Evolutionary conservation across 2,888 invertebrate genomes (phyloP).

Genomic region (Cylloceria caligata): DNA sequence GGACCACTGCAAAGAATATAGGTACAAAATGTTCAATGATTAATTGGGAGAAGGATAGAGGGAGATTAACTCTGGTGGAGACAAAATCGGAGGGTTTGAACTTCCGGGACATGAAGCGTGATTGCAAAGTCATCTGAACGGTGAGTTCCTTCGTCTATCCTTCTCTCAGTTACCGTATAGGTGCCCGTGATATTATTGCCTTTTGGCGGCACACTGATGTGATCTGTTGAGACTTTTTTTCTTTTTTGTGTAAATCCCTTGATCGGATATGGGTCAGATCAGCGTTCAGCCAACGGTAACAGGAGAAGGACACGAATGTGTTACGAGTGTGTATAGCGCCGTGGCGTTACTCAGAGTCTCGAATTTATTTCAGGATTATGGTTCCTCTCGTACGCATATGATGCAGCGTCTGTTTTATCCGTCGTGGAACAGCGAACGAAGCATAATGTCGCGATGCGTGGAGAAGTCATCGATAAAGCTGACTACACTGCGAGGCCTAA

Average conservation of each 20-base stretch:
- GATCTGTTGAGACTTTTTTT: slow-evolving; percentile 51
- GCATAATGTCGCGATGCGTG: background rate
- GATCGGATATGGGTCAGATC: slow-evolving; percentile 62
- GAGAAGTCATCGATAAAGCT: background rate
- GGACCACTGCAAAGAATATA: slow-evolving; percentile 34
- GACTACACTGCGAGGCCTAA: background rate
- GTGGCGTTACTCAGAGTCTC: slow-evolving; percentile 5
- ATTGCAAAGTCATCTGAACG: slow-evolving; percentile 77
- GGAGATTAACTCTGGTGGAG: slow-evolving; percentile 75
- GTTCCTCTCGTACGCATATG: slow-evolving; percentile 69
- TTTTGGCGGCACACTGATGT: slow-evolving; percentile 66
- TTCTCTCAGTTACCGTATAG: slow-evolving; percentile 81
- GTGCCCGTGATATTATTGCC: slow-evolving; percentile 46
- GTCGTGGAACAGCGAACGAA: slow-evolving; percentile 3
- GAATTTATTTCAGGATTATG: slow-evolving; percentile 76
- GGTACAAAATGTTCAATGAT: slow-evolving; percentile 57
- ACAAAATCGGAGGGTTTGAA: slow-evolving; percentile 75
- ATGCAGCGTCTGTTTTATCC: slow-evolving; percentile 53
- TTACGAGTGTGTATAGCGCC: slow-evolving; percentile 8
- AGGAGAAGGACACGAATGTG: slow-evolving; percentile 72
- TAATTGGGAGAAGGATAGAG: slow-evolving; percentile 84
- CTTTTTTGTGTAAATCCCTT: slow-evolving; percentile 15
- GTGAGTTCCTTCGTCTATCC: slow-evolving; percentile 85
- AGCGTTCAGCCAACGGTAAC: slow-evolving; percentile 73
- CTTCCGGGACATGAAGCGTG: slow-evolving; percentile 74